Evolutionary conservation across 2,888 invertebrate genomes (phyloP).

Genomic region (Agrochola lota): DNA sequence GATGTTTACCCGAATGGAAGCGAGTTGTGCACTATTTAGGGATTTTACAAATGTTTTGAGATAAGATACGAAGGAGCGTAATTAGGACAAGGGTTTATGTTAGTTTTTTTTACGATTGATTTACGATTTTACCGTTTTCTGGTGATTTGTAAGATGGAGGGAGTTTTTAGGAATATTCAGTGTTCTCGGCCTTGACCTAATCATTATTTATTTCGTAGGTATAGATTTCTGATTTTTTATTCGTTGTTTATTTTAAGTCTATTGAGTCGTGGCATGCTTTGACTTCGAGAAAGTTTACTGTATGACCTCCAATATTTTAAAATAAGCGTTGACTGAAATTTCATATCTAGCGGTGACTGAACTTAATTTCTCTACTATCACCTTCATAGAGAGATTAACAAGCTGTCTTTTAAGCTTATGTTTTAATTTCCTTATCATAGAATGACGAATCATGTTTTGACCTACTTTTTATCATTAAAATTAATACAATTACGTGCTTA

Average conservation of each 20-base stretch:
- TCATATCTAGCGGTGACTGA: neutral
- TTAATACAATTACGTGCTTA: neutral
- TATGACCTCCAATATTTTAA: neutral
- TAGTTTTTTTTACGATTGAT: neutral
- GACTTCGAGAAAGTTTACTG: neutral
- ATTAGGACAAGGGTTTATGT: conserved; percentile 1
- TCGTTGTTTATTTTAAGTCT: neutral
- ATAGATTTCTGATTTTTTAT: neutral
- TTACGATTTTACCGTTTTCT: neutral
- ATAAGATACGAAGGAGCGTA: conserved; percentile 13
- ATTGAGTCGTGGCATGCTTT: too few species aligned
- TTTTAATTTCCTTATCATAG: conserved; percentile 18
- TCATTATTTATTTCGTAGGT: neutral
- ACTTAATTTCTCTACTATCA: neutral
- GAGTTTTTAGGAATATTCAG: too few species aligned
- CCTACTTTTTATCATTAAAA: conserved; percentile 15
- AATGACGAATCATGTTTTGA: conserved; percentile 9
- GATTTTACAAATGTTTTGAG: conserved; percentile 48
- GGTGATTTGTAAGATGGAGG: neutral
- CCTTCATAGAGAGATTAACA: neutral
- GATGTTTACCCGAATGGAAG: conserved; percentile 63
- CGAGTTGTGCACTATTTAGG: conserved; percentile 60
- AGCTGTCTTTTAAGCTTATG: neutral
- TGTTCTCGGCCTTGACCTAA: neutral
- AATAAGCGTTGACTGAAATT: neutral